Percentiles rank a stretch among this genome's conserved stretches.
These are phyloP conservation scores for Ectemnius cavifrons DNA, from an alignment of 2,888 invertebrate species.

Conservation along the genomic window DNA sequence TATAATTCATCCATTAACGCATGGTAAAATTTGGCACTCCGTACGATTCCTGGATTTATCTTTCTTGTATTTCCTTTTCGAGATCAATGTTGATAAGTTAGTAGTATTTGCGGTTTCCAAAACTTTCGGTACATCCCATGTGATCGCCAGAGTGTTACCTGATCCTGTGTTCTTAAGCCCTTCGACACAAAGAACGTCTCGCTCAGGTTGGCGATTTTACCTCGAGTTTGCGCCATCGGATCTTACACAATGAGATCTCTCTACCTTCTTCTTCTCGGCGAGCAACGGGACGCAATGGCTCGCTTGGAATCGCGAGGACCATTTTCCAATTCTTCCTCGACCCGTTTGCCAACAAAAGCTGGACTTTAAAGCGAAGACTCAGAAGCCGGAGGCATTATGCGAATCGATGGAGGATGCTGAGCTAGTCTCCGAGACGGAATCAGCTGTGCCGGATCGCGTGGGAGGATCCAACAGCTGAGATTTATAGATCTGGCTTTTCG, in stretches of 20 bases:
- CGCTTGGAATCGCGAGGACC: constrained; percentile 28
- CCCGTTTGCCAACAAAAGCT: constrained; percentile 24
- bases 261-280: constrained; percentile 2
- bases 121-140: constrained; percentile 17
- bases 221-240: constrained; percentile 35
- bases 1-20: no score
- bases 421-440: constrained; percentile 15
- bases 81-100: no score
- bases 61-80: no score
- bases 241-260: constrained; percentile 27
- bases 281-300: constrained; percentile 2
- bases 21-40: no score
- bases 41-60: no score
- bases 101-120: constrained; percentile 15
- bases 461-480: constrained; percentile 40
- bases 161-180: constrained; percentile 19
- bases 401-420: constrained; percentile 6
- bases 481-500: constrained; percentile 39
- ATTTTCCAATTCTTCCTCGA: constrained; percentile 11
- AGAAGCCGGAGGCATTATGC: constrained; percentile 40
- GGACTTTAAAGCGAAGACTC: constrained; percentile 26
- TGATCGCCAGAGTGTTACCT: constrained; percentile 33
- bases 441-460: constrained; percentile 49
- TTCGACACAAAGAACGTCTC: constrained; percentile 32
- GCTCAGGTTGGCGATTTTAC: constrained; percentile 32